Evolutionary conservation across 2,888 invertebrate genomes (phyloP), one percentile per base, ranked within the genome.

Genomic region (Sphaerophoria taeniata): DNA sequence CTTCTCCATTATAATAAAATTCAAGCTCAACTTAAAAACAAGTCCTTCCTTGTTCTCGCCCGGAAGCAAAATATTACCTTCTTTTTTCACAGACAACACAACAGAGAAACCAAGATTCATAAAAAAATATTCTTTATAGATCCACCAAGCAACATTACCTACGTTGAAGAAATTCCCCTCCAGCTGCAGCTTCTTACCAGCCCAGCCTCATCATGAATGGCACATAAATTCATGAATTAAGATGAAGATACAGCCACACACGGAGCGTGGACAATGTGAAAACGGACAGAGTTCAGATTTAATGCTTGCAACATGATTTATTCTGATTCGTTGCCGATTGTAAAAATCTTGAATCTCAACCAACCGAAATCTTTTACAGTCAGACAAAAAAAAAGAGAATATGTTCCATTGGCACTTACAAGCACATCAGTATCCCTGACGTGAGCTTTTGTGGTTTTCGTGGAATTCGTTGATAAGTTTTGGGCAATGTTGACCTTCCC

Each of bases 201-300:
- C 47, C 24, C 24, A 31, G 31, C 3, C 6, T 56, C 36, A 49
- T 72, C 71, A 77, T 84, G 80, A 86, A 86, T 86, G 74, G 82
- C 86, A 86, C 78, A 86, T 82, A 86, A 86, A 78, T 86, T 82
- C 71, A 82, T 86, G 86, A 86, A 86, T 86, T 82, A 82, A 86
- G 86, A 82, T 81, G 70, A 71, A 82, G 85, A 85, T 81, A 88
- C 88, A 88, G 88, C 88, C 88, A 89, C 88, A 89, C 88, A 88
- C 87, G 67, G 79, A 87, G 79, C 87, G 72, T 78, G 75, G 78
- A 70, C 81, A 80, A 84, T 77, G 56, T 33, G 11, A 72, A 69
- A 71, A 76, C 47, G 53, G 67, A 53, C 63, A 61, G 61, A 72
- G 45, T 60, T 58, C 72, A 63, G 83, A 79, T 78, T 82, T 86